Percentiles rank a stretch among this genome's conserved stretches.
Conservation (phyloP, 2,888 invertebrate genomes). For the Bruchidius siliquastri region DNA sequence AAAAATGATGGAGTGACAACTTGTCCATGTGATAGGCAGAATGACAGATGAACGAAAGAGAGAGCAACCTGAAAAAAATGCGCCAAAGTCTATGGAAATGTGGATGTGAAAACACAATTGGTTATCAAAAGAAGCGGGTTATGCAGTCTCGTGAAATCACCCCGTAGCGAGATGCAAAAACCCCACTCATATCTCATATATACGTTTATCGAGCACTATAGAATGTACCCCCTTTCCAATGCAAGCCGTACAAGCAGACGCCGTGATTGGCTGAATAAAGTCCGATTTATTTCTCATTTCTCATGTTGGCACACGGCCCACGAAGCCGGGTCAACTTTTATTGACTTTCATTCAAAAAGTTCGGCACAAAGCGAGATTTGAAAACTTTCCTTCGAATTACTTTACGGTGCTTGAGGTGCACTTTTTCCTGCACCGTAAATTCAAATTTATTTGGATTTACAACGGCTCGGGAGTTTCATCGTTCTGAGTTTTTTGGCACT, state of each 20-base stretch:
- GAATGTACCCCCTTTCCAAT: not conserved
- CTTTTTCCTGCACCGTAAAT: not conserved
- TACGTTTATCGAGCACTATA: not conserved
- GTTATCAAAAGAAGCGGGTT: no score
- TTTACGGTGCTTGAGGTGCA: not conserved
- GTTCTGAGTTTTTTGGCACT: not conserved
- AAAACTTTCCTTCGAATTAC: not conserved
- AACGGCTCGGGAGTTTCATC: not conserved
- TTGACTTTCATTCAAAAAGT: not conserved
- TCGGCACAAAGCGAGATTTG: not conserved
- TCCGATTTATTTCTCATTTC: not conserved
- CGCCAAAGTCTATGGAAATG: no score
- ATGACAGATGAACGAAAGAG: no score
- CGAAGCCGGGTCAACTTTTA: not conserved
- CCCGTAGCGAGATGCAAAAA: no score
- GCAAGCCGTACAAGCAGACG: not conserved
- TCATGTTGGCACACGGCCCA: not conserved
- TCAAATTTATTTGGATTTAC: not conserved
- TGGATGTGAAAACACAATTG: no score
- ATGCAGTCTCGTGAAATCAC: no score
- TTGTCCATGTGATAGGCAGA: no score
- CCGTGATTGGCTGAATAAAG: not conserved
- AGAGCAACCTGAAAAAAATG: no score
- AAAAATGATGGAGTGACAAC: no score
- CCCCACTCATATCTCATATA: not conserved